Percentiles rank a stretch among this genome's conserved stretches.
phyloP scores from a whole-genome alignment of 1,140 invertebrate genomes.

The Dinothrombium tinctorium region DNA sequence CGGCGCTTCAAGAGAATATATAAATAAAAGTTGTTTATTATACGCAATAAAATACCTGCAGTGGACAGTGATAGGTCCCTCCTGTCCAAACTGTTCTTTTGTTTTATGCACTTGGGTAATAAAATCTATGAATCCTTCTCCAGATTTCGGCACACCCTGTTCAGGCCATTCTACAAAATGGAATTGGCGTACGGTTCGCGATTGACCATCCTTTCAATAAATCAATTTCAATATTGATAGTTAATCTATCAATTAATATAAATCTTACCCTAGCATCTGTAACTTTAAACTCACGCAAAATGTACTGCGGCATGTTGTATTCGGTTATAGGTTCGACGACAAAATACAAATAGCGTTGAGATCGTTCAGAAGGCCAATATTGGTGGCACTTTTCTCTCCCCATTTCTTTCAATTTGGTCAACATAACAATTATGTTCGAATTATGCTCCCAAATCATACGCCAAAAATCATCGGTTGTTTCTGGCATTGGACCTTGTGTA shows the following conservation, averaged over 20 bases:
- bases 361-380: conserved; percentile 94
- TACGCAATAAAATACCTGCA: conserved; percentile 41
- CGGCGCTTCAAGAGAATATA: conserved; percentile 35
- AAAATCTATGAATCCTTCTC: conserved; percentile 92
- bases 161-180: conserved; percentile 99
- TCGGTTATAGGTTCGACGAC: conserved; percentile 97
- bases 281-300: conserved; percentile 93
- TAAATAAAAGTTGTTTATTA: not conserved
- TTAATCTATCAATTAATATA: conserved; percentile 3
- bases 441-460: conserved; percentile 99
- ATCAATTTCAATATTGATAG: not conserved
- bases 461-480: conserved; percentile 97
- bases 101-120: conserved; percentile 99
- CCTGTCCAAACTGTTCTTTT: conserved; percentile 97
- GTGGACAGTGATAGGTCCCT: conserved; percentile 96
- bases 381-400: conserved; percentile 94
- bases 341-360: conserved; percentile 72
- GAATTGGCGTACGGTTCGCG: conserved; percentile 87
- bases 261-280: conserved; percentile 27
- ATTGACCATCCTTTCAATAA: conserved; percentile 54
- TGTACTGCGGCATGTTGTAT: conserved; percentile 98
- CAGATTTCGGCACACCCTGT: conserved; percentile 78
- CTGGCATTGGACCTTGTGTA: conserved; percentile 80
- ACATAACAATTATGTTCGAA: conserved; percentile 95
- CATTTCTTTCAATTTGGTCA: conserved; percentile 92